Evolutionary conservation across 2,797 vertebrate genomes (phyloP), one percentile per base, ranked within the genome.

Genomic region (Eidolon dupreanum): DNA sequence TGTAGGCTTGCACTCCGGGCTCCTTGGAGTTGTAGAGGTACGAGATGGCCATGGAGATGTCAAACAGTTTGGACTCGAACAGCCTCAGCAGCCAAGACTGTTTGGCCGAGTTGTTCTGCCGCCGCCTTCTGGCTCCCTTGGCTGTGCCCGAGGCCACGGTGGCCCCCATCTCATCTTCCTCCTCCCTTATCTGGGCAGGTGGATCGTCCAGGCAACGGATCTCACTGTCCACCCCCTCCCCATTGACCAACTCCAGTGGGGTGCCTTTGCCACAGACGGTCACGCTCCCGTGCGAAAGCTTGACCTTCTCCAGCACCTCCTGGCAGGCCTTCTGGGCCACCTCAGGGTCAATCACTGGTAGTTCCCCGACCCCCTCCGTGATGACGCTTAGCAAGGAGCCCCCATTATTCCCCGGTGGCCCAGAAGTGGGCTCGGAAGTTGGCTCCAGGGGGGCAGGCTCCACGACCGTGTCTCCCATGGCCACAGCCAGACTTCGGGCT

Each of bases 1-100:
- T 99, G 98, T 99, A 99, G 4, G 99, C 99, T 98, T 99, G 99
- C 8, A 99, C 99, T 0, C 99, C 99, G 0, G 99, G 99, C 95
- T 99, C 99, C 98, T 99, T 99, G 3, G 99, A 99, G 96, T 99
- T 99, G 98, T 99, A 99, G 94, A 99, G 97, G 98, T 99, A 99
- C 1, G 99, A 99, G 91, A 99, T 99, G 63, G 99, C 99, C 99
- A 99, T 99, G 98, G 99, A 99, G 93, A 99, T 99, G 46, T 99
- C 99, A 8, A 99, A 99, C 22, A 99, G 99, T 94, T 99, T 99
- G 46, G 99, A 99, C 94, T 99, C 99, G 1, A 99, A 99, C 19
- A 99, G 99, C 15, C 99, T 99, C 7, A 99, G 98, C 6, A 99
- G 99, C 99, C 99, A 99, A 0, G 99, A 99, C 97, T 99, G 99